Evolutionary conservation across 2,113 vertebrate species (phyloP).

Genomic region (Marmota monax): DNA sequence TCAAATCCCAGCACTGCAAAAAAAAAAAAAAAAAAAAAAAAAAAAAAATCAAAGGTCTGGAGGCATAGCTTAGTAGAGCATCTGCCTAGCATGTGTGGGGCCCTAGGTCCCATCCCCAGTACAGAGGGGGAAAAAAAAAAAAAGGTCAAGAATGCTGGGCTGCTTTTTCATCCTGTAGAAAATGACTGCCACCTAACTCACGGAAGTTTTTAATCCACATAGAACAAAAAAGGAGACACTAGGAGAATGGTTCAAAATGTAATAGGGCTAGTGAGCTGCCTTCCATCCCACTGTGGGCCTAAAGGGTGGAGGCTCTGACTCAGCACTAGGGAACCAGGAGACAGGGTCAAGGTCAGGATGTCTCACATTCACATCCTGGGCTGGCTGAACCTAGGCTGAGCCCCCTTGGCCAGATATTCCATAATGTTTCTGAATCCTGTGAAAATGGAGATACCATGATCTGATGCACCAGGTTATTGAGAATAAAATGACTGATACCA

Average conservation of each 20-base stretch:
- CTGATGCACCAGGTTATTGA: not conserved
- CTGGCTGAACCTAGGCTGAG: fast-evolving
- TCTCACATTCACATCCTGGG: fast-evolving
- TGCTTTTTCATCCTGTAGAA: not conserved
- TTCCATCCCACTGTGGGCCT: not conserved
- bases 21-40: too few relatives aligned
- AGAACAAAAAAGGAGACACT: not conserved
- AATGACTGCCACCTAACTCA: not conserved
- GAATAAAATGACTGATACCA: not conserved
- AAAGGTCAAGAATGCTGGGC: not conserved
- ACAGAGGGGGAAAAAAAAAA: too few relatives aligned
- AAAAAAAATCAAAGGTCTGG: too few relatives aligned
- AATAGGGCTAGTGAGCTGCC: not conserved
- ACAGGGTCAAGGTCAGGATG: not conserved
- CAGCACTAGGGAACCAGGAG: not conserved
- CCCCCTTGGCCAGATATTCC: not conserved
- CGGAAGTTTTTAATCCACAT: not conserved
- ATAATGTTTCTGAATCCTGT: not conserved
- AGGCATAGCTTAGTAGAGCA: too few relatives aligned
- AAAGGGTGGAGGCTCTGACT: not conserved
- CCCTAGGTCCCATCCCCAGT: too few relatives aligned
- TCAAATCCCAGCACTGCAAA: too few relatives aligned
- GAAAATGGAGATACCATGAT: not conserved
- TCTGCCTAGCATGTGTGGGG: too few relatives aligned
- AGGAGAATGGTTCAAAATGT: not conserved